Percentiles rank a stretch among this genome's conserved stretches.
phyloP scores from a whole-genome alignment of 2,797 vertebrate species.

The Myotis daubentonii region DNA sequence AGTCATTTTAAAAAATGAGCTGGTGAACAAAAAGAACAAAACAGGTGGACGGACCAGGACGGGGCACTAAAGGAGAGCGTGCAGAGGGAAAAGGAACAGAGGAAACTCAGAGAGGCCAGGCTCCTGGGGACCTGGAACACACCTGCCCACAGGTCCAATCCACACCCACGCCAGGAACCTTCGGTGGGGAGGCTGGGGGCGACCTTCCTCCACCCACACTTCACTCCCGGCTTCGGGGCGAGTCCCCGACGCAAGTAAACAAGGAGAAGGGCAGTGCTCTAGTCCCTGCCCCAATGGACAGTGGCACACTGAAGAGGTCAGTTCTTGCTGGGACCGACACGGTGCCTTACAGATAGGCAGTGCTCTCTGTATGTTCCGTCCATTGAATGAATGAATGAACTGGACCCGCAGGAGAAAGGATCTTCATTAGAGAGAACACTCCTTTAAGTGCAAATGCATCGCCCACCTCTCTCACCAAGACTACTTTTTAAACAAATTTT shows the following conservation, averaged over 20 bases:
- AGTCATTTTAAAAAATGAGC: background rate
- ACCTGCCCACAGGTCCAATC: background rate
- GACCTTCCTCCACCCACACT: accelerated
- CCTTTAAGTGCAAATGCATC: background rate
- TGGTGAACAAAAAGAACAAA: background rate
- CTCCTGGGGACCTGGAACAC: too few species aligned
- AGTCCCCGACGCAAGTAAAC: accelerated
- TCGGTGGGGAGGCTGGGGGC: accelerated
- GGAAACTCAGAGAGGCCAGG: background rate
- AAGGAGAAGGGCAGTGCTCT: accelerated
- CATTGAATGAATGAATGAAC: accelerated
- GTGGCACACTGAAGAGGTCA: accelerated
- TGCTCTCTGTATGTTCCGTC: accelerated
- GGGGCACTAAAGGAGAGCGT: accelerated
- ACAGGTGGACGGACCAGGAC: too few species aligned
- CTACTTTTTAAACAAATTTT: background rate
- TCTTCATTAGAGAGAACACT: accelerated
- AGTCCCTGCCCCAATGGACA: accelerated
- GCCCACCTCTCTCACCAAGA: too few species aligned
- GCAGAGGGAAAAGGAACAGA: background rate
- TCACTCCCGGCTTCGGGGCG: too few species aligned
- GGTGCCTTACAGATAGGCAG: accelerated
- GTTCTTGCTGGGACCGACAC: accelerated
- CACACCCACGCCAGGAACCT: accelerated
- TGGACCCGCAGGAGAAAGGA: background rate